Percentiles rank a stretch among this genome's conserved stretches.
Evolutionary conservation across 2,888 invertebrate genomes (phyloP).

Genomic region (Cheilosia variabilis): DNA sequence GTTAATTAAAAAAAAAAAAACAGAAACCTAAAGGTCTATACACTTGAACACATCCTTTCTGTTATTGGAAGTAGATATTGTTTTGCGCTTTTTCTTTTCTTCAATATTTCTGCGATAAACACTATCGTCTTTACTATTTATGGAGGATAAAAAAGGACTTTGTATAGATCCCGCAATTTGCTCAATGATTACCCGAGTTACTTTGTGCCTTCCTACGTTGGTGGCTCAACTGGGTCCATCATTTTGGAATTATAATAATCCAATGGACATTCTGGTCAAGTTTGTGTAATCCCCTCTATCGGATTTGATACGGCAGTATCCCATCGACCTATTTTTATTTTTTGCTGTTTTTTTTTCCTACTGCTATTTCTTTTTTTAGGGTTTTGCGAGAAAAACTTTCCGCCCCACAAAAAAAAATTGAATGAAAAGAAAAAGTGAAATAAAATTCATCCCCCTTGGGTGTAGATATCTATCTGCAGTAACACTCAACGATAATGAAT

Average conservation of each 20-base stretch:
- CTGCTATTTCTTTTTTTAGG: slow-evolving; percentile 9
- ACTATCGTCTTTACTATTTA: slow-evolving; percentile 63
- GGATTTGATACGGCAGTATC: slow-evolving; percentile 46
- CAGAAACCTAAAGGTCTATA: slow-evolving; percentile 3
- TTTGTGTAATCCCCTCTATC: slow-evolving; percentile 62
- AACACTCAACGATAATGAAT: slow-evolving; percentile 51
- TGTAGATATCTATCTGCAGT: slow-evolving; percentile 1
- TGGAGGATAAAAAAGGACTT: slow-evolving; percentile 46
- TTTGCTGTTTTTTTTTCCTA: not conserved
- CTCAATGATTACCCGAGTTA: slow-evolving; percentile 52
- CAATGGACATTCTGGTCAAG: slow-evolving; percentile 66
- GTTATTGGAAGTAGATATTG: slow-evolving; percentile 50
- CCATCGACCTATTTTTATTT: slow-evolving; percentile 47
- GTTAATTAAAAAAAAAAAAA: slow-evolving; percentile 58
- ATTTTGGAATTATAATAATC: slow-evolving; percentile 68
- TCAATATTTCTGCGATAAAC: slow-evolving; percentile 66
- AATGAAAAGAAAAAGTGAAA: slow-evolving; percentile 31
- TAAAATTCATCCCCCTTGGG: slow-evolving; percentile 41
- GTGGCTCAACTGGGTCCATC: slow-evolving; percentile 48
- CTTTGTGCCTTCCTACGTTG: slow-evolving; percentile 33
- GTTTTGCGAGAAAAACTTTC: slow-evolving; percentile 2
- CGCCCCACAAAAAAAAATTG: not conserved
- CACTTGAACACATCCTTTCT: not conserved
- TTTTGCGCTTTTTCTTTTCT: slow-evolving; percentile 36
- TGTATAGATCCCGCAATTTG: slow-evolving; percentile 69